Conservation (phyloP, 30 jellyfish, hydroid and myxozoan genomes). For the Turritopsis dohrnii region DNA sequence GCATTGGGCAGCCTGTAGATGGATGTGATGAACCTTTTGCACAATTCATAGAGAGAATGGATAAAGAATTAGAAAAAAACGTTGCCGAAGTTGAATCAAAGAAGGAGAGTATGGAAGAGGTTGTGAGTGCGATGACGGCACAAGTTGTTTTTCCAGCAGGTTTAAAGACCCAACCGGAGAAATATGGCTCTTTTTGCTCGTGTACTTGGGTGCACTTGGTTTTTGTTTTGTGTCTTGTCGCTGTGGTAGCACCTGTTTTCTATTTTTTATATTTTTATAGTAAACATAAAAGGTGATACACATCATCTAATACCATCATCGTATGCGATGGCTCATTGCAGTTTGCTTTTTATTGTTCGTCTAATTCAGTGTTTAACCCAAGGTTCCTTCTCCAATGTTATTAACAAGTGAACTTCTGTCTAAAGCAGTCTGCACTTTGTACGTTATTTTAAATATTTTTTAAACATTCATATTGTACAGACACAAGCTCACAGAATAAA, state of each 20-base stretch:
- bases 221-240: slow-evolving; percentile 15
- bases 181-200: slow-evolving; percentile 25
- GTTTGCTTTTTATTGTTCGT: not conserved
- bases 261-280: slow-evolving; percentile 1
- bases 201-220: slow-evolving; percentile 17
- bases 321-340: too few species aligned
- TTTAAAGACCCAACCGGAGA: not conserved
- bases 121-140: not conserved
- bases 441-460: too few species aligned
- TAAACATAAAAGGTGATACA: not conserved
- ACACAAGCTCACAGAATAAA: too few species aligned
- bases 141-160: slow-evolving; percentile 22
- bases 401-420: too few species aligned
- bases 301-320: not conserved
- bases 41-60: slow-evolving; percentile 15
- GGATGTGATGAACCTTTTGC: slow-evolving; percentile 3
- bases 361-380: too few species aligned
- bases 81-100: not conserved
- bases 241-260: slow-evolving; percentile 6
- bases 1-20: slow-evolving; percentile 10
- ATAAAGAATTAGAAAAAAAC: slow-evolving; percentile 10
- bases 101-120: not conserved
- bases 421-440: too few species aligned
- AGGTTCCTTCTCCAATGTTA: too few species aligned
- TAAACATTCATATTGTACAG: too few species aligned